Base-by-base conservation (phyloP, 2,113 vertebrate species). In the Rhinolophus sinicus region DNA sequence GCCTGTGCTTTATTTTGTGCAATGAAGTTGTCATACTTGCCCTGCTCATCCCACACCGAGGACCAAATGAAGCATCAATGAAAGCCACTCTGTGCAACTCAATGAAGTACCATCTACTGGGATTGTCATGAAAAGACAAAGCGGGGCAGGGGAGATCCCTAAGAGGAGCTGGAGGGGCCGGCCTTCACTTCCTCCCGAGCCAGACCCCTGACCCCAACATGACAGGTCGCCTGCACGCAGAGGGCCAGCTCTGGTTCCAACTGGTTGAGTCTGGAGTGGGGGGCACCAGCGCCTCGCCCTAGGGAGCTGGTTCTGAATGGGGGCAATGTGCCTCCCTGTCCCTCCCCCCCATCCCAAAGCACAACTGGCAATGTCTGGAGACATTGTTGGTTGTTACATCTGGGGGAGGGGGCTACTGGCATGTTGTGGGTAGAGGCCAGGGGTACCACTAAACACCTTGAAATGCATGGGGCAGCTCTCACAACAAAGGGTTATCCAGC, bases 1-100 rank as follows among this genome's bases (percentile, higher is more conserved):
- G 50, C 13, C 92, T 73, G 19, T 0, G 1, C 22, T 44, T 58
- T 67, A 52, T 11, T 47, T 22, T 75, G 87, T 8, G 28, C 14
- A 8, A 6, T 12, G 64, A 33, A 33, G 16, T 0, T 35, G 40
- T 58, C 19, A 12, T 1, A 35, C 30, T 18, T 33, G 26, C 38
- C 18, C 19, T 5, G 6, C 22, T 30, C 52, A 2, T 30, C 24
- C 26, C 38, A 1, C 0, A 7, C 40, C 0, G 2, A n/a, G 87
- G 26, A 52, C 5, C 54, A 19, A 15, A 11, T 0, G 15, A 0
- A 6, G 64, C 1, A 0, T 2, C 2, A 1, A 4, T 0, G 5
- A 54, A 64, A 26, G 72, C 13, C 28, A 22, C 44, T 44, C 40
- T 6, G 4, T 7, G 18, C 13, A 15, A 1, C 47, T 44, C 38